Evolutionary conservation across 2,797 vertebrate species (phyloP), one percentile per base, ranked within the genome.

Genomic region (Pampus argenteus): DNA sequence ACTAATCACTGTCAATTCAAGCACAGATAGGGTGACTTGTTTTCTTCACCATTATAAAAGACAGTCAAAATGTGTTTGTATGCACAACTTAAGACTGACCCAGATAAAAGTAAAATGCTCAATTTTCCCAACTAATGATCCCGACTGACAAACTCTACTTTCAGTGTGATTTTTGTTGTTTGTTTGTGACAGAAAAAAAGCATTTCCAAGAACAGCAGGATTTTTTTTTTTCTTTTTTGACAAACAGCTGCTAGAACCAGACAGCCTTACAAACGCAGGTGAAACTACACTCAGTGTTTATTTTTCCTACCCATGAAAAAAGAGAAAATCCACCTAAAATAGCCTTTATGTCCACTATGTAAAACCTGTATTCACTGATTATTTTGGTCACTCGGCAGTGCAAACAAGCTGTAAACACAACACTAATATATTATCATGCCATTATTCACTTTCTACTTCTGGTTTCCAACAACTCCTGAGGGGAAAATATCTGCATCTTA

Each of bases 281-380:
- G 65, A 73, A 73, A 57, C 49, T 34, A 44, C 18, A 18, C 50
- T 54, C 51, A 50, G 45, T 73, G 79, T 83, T 87, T 83, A 70
- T 80, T 85, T 84, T 81, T 73, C 69, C 72, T 42, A 6, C 28
- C 2, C 11, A 26, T 36, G 20, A 76, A 73, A 71, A 52, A 9
- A 44, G 4, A 26, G 45, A 71, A 82, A 65, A 63, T 72, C 31
- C 60, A 79, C 62, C 59, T 47, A 40, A 74, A 63, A 26, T 13
- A 65, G 40, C 14, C 48, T 63, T 60, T n/a, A 20, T 18, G 22
- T 58, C 18, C 67, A 10, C 2, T 8, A 6, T 50, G 40, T 48
- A 40, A 40, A 40, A 40, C 14, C 40, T 44, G 40, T 18, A 44
- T 44, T 44, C 40, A 18, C 15, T 3, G 6, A 44, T 7, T 18